A percentile compares a stretch with the other conserved stretches of the same genome.
phyloP scores from a whole-genome alignment of 2,888 invertebrate species.

The Kryphioiulus occultus region DNA sequence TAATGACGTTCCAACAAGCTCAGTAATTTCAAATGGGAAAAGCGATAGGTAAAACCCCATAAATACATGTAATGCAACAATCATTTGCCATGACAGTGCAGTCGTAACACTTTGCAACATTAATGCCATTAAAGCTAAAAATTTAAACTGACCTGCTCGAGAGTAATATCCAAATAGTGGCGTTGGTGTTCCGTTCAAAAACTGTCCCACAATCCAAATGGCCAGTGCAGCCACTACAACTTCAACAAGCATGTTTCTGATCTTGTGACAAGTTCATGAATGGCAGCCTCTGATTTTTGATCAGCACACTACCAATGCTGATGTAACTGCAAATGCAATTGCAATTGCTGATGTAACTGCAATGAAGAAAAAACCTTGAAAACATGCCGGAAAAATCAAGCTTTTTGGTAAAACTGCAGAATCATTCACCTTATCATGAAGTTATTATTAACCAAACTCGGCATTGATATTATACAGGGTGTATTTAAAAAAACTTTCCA shows the following conservation, averaged over 20 bases:
- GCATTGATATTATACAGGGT: conserved; percentile 15
- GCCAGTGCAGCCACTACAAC: background rate
- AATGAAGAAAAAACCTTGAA: background rate
- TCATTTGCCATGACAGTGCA: no score
- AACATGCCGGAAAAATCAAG: background rate
- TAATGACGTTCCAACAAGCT: no score
- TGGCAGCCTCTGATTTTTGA: background rate
- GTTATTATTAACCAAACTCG: background rate
- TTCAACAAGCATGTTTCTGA: background rate
- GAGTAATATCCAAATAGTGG: background rate
- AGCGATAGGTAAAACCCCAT: no score
- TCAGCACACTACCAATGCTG: background rate
- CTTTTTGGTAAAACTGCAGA: background rate
- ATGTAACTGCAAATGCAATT: no score
- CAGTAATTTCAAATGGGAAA: no score
- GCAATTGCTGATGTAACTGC: no score
- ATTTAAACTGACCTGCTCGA: background rate
- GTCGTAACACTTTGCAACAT: no score
- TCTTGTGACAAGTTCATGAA: background rate
- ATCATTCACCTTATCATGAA: background rate
- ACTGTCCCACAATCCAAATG: background rate
- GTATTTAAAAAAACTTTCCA: no score
- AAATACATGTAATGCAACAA: no score
- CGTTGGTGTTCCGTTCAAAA: background rate
- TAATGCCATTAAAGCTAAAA: no score